Evolutionary conservation across 2,113 vertebrate genomes (phyloP).

Genomic region (Tamias sibiricus): DNA sequence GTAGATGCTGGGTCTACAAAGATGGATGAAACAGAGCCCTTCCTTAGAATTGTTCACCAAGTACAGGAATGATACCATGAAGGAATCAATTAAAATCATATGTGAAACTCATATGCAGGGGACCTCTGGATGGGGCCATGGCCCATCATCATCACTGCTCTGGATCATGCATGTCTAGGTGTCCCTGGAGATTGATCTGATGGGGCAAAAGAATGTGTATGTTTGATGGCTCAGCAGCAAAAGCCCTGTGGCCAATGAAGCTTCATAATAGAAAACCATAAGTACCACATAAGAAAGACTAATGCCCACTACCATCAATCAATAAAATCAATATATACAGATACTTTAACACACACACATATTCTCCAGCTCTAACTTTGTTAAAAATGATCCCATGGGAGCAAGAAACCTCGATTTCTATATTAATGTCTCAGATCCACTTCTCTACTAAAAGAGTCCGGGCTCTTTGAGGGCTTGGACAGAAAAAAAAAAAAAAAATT

Average conservation of each 20-base stretch:
- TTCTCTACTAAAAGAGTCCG: neutral
- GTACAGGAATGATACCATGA: neutral
- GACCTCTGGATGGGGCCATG: neutral
- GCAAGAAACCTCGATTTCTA: neutral
- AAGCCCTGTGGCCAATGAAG: neutral
- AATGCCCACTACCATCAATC: neutral
- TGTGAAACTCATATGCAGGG: fast-evolving
- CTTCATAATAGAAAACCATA: neutral
- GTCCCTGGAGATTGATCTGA: neutral
- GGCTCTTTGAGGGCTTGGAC: neutral
- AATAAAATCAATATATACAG: neutral
- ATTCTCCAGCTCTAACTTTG: neutral
- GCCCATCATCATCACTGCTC: neutral
- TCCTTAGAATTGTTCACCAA: neutral
- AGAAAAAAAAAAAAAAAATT: neutral
- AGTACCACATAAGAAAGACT: neutral
- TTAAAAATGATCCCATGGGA: neutral
- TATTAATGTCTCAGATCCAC: neutral
- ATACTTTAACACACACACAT: neutral
- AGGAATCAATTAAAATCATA: neutral
- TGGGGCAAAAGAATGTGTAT: neutral
- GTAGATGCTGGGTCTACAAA: neutral
- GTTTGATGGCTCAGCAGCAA: neutral
- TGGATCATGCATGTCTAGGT: fast-evolving
- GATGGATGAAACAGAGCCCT: neutral